Evolutionary conservation across 2,888 invertebrate species (phyloP), one percentile per base, ranked within the genome.

Genomic region (Palloptera scutellata): DNA sequence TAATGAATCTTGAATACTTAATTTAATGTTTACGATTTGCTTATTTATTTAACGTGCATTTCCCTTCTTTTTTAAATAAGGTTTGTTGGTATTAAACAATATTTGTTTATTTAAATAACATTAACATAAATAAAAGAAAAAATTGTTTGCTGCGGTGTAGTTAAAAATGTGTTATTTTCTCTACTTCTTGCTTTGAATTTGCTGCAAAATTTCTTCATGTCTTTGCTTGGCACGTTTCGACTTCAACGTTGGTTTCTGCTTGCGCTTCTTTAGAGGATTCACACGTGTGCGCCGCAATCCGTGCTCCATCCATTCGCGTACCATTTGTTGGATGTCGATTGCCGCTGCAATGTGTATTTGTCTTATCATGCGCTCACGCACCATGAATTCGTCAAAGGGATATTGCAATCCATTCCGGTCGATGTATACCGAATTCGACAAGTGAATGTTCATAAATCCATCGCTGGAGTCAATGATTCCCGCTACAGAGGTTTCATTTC

Each of bases 401-500:
- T 82, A 80, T 15, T 81, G 79, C 1, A 75, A 70, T 0, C 81
- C 81, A 68, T 82, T 77, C 4, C 83, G 81, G 72, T 85, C 83
- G 9, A 85, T 82, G 48, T 82, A 81, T 1, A 85, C 84, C 0
- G 72, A 83, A 54, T 82, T 72, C 0, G 69, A 69, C 43, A 85
- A 70, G 30, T 78, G 77, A 5, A 84, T 78, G 42, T 82, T 85
- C 84, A 85, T 84, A 65, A 77, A 78, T 0, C 84, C 84, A 66
- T 85, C 85, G 2, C 52, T 64, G n/a, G 72, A 70, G 6, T 75
- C 74, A 6, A 85, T 73, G 1, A 78, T 77, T 1, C 85, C 85
- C 1, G 84, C 84, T 4, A 84, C 80, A 0, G 83, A 81, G 10
- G 81, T 81, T 61, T 84, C 84, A 70, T 85, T 84, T 2, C 76